These are phyloP conservation scores for Zelostemma sp. DNA, from an alignment of 1,140 invertebrate genomes.

Conservation along the genomic window DNA sequence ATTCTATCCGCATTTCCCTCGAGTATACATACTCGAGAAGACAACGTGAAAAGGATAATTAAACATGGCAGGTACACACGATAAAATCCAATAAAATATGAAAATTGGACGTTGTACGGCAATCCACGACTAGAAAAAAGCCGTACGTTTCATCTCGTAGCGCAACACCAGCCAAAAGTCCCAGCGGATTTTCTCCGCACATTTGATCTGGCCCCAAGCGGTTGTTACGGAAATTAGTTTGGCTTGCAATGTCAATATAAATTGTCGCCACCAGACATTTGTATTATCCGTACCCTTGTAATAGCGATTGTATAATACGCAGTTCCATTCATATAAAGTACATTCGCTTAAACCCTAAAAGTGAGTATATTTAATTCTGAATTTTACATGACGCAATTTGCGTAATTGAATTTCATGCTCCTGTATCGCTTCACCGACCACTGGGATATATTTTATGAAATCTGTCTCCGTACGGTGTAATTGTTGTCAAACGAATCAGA, in stretches of 20 bases:
- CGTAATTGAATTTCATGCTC: no score
- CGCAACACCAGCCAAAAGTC: conserved; percentile 46
- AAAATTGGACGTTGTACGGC: conserved; percentile 66
- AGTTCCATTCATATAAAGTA: conserved; percentile 9
- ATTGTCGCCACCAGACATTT: conserved; percentile 60
- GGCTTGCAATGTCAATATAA: conserved; percentile 66
- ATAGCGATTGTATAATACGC: conserved; percentile 30
- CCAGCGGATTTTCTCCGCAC: conserved; percentile 56
- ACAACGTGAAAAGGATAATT: conserved; percentile 49
- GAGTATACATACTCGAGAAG: conserved; percentile 37
- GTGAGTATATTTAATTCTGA: not conserved
- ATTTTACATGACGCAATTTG: not conserved
- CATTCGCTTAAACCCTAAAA: no score
- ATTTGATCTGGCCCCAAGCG: conserved; percentile 63
- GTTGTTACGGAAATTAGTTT: conserved; percentile 70
- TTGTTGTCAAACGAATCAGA: not conserved
- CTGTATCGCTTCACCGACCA: no score
- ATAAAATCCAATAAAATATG: conserved; percentile 65
- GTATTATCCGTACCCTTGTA: conserved; percentile 34
- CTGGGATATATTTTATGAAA: not conserved
- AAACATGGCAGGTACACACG: conserved; percentile 47
- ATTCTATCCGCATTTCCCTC: conserved; percentile 33
- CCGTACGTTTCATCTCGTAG: conserved; percentile 53
- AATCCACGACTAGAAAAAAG: conserved; percentile 46
- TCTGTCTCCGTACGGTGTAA: not conserved